These are phyloP conservation scores for Eutolmus rufibarbis DNA, from an alignment of 2,888 invertebrate genomes.

Conservation along the genomic window DNA sequence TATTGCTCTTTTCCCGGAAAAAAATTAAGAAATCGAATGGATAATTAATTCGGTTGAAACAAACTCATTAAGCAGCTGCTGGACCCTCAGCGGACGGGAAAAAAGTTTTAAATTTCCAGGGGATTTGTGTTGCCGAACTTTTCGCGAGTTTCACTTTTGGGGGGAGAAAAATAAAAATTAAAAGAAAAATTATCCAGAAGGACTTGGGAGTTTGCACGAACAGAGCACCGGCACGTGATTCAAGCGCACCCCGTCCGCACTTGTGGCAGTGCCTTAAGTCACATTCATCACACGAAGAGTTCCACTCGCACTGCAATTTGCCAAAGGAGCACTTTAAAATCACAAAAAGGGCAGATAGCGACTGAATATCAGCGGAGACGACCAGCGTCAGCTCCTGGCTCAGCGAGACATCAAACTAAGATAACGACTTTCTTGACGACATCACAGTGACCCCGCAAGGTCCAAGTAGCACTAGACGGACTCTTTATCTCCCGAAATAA, in stretches of 20 bases:
- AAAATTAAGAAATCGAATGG: not conserved
- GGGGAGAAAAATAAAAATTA: not conserved
- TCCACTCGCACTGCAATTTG: not conserved
- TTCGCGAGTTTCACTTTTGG: not conserved
- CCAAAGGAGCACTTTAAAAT: not conserved
- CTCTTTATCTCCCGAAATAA: not conserved
- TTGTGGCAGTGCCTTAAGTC: not conserved
- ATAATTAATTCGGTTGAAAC: not conserved
- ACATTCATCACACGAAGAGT: not conserved
- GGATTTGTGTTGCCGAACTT: not conserved
- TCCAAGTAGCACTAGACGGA: constrained; percentile 6
- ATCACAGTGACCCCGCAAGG: constrained; percentile 7
- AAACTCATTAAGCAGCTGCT: not conserved
- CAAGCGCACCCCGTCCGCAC: not conserved
- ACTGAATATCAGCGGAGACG: not conserved
- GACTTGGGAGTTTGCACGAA: not conserved
- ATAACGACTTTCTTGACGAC: constrained; percentile 30
- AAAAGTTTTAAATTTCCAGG: not conserved
- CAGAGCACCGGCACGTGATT: not conserved
- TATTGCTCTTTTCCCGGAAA: not conserved
- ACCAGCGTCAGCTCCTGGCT: not conserved
- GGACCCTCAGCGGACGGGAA: not conserved
- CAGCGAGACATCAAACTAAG: not conserved
- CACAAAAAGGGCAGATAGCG: not conserved
- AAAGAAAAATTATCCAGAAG: not conserved